Conservation (phyloP, 1,140 invertebrate genomes). For the Nasonia vitripennis region DNA sequence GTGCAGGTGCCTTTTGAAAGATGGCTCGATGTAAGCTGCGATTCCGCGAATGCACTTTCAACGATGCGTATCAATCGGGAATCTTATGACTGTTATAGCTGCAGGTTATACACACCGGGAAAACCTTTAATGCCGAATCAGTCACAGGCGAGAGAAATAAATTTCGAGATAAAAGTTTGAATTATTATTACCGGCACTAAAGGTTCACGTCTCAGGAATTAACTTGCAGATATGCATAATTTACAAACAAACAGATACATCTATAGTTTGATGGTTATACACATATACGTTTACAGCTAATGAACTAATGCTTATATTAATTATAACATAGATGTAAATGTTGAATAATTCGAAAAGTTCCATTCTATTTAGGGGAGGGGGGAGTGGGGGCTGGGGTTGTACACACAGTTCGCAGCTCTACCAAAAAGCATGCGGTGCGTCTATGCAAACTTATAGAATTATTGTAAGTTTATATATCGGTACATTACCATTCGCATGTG, state of each 20-base stretch:
- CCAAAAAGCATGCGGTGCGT: background rate
- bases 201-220: background rate
- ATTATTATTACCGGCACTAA: background rate
- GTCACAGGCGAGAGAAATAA: no score
- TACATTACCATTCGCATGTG: conserved; percentile 54
- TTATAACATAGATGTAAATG: background rate
- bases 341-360: background rate
- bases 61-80: no score
- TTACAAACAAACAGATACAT: background rate
- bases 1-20: no score
- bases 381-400: no score
- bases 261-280: background rate
- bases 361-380: background rate
- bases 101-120: no score
- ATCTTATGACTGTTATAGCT: no score
- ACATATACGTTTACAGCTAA: background rate
- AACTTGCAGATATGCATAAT: background rate
- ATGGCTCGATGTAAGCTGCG: no score
- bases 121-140: no score
- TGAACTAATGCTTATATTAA: background rate
- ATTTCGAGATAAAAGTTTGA: no score
- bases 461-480: conserved; percentile 32
- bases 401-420: no score
- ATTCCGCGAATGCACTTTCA: no score
- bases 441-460: conserved; percentile 2